Evolutionary conservation across 2,797 vertebrate species (phyloP).

Genomic region (Neosalanx taihuensis): DNA sequence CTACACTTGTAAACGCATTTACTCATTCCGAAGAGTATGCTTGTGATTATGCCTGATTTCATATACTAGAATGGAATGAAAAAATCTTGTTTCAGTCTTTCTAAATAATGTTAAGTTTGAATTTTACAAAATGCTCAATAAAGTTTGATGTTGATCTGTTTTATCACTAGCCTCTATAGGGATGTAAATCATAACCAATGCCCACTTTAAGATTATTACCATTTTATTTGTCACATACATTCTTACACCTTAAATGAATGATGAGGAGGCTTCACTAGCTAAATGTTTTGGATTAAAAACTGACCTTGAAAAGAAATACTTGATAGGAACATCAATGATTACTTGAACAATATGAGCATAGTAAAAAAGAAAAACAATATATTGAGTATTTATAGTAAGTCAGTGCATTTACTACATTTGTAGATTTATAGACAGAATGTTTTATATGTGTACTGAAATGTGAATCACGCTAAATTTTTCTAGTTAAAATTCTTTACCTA

Average conservation of each 20-base stretch:
- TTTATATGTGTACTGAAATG: neutral
- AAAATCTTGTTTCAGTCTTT: neutral
- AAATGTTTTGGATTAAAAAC: conserved; percentile 10
- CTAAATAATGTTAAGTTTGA: conserved; percentile 19
- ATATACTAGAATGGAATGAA: too few species aligned
- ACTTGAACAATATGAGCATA: conserved; percentile 11
- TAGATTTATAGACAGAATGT: neutral
- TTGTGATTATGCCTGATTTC: too few species aligned
- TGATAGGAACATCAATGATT: neutral
- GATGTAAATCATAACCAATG: conserved; percentile 21
- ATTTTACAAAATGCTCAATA: conserved; percentile 49
- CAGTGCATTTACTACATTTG: conserved; percentile 7
- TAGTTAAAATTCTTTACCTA: neutral
- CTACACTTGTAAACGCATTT: neutral
- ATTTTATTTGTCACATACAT: conserved; percentile 34
- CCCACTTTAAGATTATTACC: conserved; percentile 12
- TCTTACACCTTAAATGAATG: conserved; percentile 16
- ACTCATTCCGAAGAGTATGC: neutral
- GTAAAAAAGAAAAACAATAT: neutral
- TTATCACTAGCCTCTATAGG: neutral
- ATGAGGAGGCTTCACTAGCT: conserved; percentile 22
- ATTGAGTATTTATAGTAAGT: conserved; percentile 2
- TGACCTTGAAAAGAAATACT: neutral
- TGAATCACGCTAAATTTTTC: neutral
- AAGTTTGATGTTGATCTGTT: conserved; percentile 42